Percentiles rank a stretch among this genome's conserved stretches.
Conservation (phyloP, 2,113 vertebrate species). For the Psilopsiagon aurifrons region DNA sequence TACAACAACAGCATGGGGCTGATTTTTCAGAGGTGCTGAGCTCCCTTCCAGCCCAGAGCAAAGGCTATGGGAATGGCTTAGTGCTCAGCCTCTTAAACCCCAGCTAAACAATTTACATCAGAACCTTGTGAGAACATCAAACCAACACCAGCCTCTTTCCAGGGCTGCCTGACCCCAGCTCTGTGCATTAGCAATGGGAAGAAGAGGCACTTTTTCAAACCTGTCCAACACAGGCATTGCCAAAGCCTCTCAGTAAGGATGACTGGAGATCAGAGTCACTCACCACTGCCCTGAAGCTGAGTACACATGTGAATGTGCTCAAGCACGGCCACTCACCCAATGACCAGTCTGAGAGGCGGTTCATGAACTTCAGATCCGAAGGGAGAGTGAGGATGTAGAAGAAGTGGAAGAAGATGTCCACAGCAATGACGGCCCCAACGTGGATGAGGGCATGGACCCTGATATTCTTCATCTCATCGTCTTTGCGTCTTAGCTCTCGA, state of each 20-base stretch:
- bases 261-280: background rate
- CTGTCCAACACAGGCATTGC: background rate
- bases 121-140: background rate
- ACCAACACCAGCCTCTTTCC: background rate
- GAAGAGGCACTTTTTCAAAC: background rate
- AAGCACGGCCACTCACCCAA: conserved; percentile 76
- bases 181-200: fast-evolving
- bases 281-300: background rate
- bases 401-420: conserved; percentile 93
- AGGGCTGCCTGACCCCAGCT: background rate
- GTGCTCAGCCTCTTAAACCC: background rate
- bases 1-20: background rate
- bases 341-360: conserved; percentile 88
- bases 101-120: background rate
- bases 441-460: conserved; percentile 76
- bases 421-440: conserved; percentile 73
- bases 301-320: background rate
- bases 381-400: conserved; percentile 96
- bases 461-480: conserved; percentile 88
- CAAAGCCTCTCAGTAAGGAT: background rate
- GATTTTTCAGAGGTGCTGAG: background rate
- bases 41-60: background rate
- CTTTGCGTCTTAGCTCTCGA: conserved; percentile 78
- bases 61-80: background rate
- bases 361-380: conserved; percentile 85